Conservation (phyloP, 2,888 invertebrate species). For the Macrophya annulata region DNA sequence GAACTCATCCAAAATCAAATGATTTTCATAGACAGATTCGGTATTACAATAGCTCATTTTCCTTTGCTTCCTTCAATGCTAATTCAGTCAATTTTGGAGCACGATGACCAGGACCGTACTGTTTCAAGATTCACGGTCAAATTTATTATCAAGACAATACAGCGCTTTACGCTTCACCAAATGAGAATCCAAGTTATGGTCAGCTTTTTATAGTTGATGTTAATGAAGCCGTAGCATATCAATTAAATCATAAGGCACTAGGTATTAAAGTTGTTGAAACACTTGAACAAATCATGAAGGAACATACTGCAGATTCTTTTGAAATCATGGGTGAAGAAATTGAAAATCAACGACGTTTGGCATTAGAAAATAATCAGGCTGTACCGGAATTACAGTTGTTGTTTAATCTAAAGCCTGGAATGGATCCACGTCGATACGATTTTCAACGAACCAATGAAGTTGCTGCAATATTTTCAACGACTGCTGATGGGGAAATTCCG, state of each 20-base stretch:
- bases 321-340: conserved; percentile 61
- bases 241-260: conserved; percentile 33
- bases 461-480: conserved; percentile 59
- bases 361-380: conserved; percentile 34
- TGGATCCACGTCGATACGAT: conserved; percentile 57
- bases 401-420: conserved; percentile 55
- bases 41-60: conserved; percentile 57
- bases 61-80: conserved; percentile 61
- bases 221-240: conserved; percentile 59
- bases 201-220: conserved; percentile 63
- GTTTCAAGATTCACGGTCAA: no score
- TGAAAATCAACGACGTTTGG: conserved; percentile 38
- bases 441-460: conserved; percentile 61
- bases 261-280: conserved; percentile 54
- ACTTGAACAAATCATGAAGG: neutral
- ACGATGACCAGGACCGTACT: conserved; percentile 58
- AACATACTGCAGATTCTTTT: no score
- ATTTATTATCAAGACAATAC: conserved; percentile 63
- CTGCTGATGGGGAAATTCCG: conserved; percentile 62
- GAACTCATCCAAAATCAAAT: no score
- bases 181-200: conserved; percentile 60
- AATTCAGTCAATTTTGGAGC: conserved; percentile 59
- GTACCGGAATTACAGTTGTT: conserved; percentile 55
- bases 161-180: conserved; percentile 53
- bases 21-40: conserved; percentile 58